A percentile compares a stretch with the other conserved stretches of the same genome.
phyloP scores from a whole-genome alignment of 2,888 invertebrate genomes.

The Drosophila meridionalis region DNA sequence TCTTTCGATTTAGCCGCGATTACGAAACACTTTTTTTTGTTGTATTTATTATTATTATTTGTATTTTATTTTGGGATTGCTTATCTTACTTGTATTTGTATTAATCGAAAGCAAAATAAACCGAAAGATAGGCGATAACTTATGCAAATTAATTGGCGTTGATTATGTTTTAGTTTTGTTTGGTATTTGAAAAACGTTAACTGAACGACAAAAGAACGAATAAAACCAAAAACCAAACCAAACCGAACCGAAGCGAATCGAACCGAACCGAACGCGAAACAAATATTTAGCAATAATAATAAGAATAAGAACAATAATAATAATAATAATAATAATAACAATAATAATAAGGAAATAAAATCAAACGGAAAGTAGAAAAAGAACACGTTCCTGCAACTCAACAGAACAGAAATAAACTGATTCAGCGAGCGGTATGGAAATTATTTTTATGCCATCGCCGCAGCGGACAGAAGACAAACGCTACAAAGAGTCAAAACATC shows the following conservation, averaged over 20 bases:
- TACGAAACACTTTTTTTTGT: constrained; percentile 71
- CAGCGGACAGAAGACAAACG: constrained; percentile 32
- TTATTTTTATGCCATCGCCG: constrained; percentile 71
- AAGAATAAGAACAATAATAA: constrained; percentile 75
- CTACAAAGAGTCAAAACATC: constrained; percentile 23
- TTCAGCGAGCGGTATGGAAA: constrained; percentile 69
- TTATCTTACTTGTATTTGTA: constrained; percentile 41
- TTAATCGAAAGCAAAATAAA: constrained; percentile 52
- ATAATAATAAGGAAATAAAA: constrained; percentile 84
- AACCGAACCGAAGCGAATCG: constrained; percentile 59
- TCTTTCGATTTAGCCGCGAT: constrained; percentile 51
- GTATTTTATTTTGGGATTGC: constrained; percentile 7
- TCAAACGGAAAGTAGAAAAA: constrained; percentile 85
- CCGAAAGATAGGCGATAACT: constrained; percentile 43
- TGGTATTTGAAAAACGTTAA: constrained; percentile 42
- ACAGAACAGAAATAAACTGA: constrained; percentile 85
- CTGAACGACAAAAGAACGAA: constrained; percentile 51
- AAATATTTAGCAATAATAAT: constrained; percentile 68
- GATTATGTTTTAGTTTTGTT: constrained; percentile 37
- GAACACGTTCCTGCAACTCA: constrained; percentile 85
- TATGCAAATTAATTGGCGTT: constrained; percentile 39
- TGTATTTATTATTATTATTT: not conserved
- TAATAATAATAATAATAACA: constrained; percentile 82
- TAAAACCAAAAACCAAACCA: constrained; percentile 54
- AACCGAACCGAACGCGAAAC: constrained; percentile 69